phyloP scores from a whole-genome alignment of 1,140 invertebrate species.

The Drosophila bocqueti region DNA sequence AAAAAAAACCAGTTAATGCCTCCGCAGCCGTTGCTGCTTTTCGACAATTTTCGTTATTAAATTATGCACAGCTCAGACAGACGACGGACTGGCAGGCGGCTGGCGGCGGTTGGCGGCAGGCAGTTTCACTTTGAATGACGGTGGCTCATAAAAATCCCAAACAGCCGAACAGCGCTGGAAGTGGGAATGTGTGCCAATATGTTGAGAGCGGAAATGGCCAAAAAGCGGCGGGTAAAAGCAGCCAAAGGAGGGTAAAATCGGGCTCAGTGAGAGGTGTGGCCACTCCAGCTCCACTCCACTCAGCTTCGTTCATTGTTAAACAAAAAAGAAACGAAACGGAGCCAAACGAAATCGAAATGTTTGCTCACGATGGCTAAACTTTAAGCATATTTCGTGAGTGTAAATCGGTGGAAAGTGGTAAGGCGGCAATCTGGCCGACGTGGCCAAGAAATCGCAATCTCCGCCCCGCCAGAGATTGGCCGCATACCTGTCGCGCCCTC shows the following conservation, averaged over 20 bases:
- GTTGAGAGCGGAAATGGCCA: conserved; percentile 76
- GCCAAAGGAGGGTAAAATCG: conserved; percentile 32
- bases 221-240: conserved; percentile 55
- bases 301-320: conserved; percentile 40
- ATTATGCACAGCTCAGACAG: conserved; percentile 46
- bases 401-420: conserved; percentile 68
- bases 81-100: conserved; percentile 18
- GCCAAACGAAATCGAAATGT: conserved; percentile 72
- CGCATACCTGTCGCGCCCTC: conserved; percentile 59
- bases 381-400: conserved; percentile 50
- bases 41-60: conserved; percentile 59
- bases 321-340: conserved; percentile 50
- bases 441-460: conserved; percentile 76
- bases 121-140: conserved; percentile 55
- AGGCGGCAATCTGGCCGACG: conserved; percentile 55
- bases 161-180: conserved; percentile 44
- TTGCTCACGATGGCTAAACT: conserved; percentile 33
- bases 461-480: conserved; percentile 30
- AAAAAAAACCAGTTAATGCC: conserved; percentile 49
- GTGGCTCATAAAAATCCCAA: conserved; percentile 47
- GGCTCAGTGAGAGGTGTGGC: neutral
- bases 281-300: conserved; percentile 1
- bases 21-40: conserved; percentile 34
- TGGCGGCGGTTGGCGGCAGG: conserved; percentile 1
- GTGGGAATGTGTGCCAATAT: conserved; percentile 79